Evolutionary conservation across 2,888 invertebrate species (phyloP).

Genomic region (Philereme transversata): DNA sequence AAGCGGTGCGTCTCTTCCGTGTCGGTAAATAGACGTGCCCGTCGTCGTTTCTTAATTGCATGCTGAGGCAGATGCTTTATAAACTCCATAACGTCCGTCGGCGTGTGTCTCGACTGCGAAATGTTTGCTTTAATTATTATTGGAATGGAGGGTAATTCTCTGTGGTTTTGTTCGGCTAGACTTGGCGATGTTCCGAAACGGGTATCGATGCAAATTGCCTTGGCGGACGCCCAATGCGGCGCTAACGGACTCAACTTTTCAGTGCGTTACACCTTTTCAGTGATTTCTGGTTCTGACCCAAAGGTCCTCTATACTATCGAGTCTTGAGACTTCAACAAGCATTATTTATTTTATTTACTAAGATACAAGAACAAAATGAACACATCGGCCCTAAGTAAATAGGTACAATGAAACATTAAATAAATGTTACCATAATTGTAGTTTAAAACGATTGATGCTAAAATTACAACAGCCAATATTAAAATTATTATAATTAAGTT

Average conservation of each 20-base stretch:
- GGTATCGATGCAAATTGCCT: constrained; percentile 84
- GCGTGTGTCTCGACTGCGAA: constrained; percentile 77
- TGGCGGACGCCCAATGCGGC: constrained; percentile 82
- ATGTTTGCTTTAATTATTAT: constrained; percentile 85
- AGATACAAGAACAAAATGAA: background rate
- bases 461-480: too few species aligned
- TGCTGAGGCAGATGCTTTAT: constrained; percentile 79
- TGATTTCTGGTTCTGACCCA: constrained; percentile 63
- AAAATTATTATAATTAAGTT: too few species aligned
- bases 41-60: constrained; percentile 82
- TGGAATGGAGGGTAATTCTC: constrained; percentile 84
- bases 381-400: too few species aligned
- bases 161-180: constrained; percentile 84
- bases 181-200: constrained; percentile 84
- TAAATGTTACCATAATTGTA: too few species aligned
- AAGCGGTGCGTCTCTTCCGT: constrained; percentile 79
- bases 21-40: constrained; percentile 80
- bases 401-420: too few species aligned
- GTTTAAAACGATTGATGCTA: too few species aligned
- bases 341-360: background rate
- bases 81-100: constrained; percentile 81
- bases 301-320: constrained; percentile 20
- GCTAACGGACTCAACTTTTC: constrained; percentile 59
- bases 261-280: constrained; percentile 59
- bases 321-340: too few species aligned